Evolutionary conservation across 2,888 invertebrate species (phyloP).

Genomic region (Drosophila infuscata): DNA sequence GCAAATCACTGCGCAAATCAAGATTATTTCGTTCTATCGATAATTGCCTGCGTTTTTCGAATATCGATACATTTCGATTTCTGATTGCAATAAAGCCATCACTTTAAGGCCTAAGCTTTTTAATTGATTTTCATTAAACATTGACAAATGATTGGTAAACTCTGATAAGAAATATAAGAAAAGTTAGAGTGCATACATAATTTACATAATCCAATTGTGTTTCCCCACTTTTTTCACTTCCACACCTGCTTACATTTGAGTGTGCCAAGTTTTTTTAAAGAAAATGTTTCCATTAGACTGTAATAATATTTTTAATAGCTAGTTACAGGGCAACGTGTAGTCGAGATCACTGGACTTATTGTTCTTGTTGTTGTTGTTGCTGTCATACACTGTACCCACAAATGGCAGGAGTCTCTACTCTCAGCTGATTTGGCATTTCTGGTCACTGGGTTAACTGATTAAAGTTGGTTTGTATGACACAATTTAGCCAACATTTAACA

Average conservation of each 20-base stretch:
- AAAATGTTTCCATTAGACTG: background rate
- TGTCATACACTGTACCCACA: slow-evolving; percentile 16
- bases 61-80: background rate
- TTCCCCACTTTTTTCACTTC: background rate
- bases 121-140: no score
- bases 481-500: background rate
- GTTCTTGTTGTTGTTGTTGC: slow-evolving; percentile 6
- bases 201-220: no score
- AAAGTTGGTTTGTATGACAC: background rate
- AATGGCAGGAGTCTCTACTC: background rate
- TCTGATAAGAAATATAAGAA: background rate
- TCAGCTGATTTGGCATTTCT: background rate
- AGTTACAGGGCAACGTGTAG: background rate
- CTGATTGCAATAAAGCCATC: no score
- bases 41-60: background rate
- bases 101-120: no score
- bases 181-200: background rate
- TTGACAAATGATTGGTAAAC: no score
- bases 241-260: background rate
- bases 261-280: background rate
- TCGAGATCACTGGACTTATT: background rate
- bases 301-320: background rate
- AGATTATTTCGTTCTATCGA: background rate
- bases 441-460: background rate
- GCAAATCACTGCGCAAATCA: no score